Conservation (phyloP, 1,140 invertebrate species). For the Mesaphorura yosii region DNA sequence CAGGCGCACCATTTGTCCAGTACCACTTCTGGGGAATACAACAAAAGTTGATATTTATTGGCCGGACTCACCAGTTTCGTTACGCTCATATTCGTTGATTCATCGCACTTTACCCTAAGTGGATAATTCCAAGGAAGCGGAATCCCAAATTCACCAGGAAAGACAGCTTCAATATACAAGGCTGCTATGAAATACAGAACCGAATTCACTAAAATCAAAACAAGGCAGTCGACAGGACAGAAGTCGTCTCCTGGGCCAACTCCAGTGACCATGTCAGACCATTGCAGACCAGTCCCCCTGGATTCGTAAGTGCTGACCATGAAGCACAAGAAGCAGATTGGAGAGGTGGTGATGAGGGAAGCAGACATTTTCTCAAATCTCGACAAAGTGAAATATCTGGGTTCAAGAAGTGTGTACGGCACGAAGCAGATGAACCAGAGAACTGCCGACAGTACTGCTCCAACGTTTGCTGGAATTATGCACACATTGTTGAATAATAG, state of each 20-base stretch:
- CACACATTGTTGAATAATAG: not conserved
- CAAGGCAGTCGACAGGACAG: constrained; percentile 49
- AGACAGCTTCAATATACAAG: constrained; percentile 58
- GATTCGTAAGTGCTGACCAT: constrained; percentile 53
- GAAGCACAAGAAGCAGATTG: constrained; percentile 61
- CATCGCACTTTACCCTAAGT: constrained; percentile 48
- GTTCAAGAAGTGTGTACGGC: constrained; percentile 53
- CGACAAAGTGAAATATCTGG: constrained; percentile 46
- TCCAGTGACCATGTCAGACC: constrained; percentile 54
- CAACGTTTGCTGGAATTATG: constrained; percentile 46
- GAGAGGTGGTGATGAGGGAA: constrained; percentile 56
- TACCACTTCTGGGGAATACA: constrained; percentile 31
- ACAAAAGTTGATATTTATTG: too few relatives aligned
- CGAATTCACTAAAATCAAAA: constrained; percentile 40
- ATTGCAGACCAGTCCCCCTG: constrained; percentile 53
- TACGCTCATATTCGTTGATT: too few relatives aligned
- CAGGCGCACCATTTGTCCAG: constrained; percentile 30
- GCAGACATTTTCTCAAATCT: constrained; percentile 42
- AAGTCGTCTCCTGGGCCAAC: constrained; percentile 59
- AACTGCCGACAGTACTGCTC: constrained; percentile 52
- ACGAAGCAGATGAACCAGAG: constrained; percentile 61
- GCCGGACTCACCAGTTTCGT: too few relatives aligned
- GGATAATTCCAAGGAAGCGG: constrained; percentile 62
- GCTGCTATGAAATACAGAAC: constrained; percentile 37
- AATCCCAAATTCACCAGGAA: constrained; percentile 57